These are phyloP conservation scores for Ispidina picta DNA, from an alignment of 2,797 vertebrate species.

Conservation along the genomic window DNA sequence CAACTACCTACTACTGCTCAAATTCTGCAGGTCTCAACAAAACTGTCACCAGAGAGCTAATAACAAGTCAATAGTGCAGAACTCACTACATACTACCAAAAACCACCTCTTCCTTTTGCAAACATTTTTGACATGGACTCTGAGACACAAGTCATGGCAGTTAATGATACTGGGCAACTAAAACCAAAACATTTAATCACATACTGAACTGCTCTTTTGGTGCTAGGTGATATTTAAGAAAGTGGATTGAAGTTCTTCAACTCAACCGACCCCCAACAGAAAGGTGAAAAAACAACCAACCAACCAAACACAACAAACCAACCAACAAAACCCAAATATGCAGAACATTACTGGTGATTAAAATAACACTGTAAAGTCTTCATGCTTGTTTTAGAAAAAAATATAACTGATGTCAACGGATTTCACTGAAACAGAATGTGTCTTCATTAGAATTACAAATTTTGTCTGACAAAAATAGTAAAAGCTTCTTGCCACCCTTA, in stretches of 20 bases:
- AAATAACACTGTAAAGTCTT: slow-evolving; percentile 43
- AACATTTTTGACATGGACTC: background rate
- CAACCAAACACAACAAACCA: too few relatives aligned
- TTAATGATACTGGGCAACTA: slow-evolving; percentile 9
- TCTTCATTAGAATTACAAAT: slow-evolving; percentile 78
- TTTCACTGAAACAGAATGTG: slow-evolving; percentile 76
- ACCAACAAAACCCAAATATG: background rate
- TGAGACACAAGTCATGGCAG: background rate
- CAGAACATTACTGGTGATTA: slow-evolving; percentile 52
- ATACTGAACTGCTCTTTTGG: slow-evolving; percentile 27
- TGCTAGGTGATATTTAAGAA: slow-evolving; percentile 18
- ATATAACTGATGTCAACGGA: slow-evolving; percentile 38
- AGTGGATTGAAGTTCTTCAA: slow-evolving; percentile 48
- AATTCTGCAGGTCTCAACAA: slow-evolving; percentile 7
- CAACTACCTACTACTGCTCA: background rate
- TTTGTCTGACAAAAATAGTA: slow-evolving; percentile 82
- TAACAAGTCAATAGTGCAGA: background rate
- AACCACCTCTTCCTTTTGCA: background rate
- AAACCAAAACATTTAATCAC: background rate
- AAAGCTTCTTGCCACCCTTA: slow-evolving; percentile 69
- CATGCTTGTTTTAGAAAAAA: slow-evolving; percentile 48
- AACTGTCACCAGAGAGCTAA: background rate
- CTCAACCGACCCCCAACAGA: slow-evolving; percentile 61
- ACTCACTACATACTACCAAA: background rate
- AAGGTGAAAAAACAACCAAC: background rate